A percentile compares a stretch with the other conserved stretches of the same genome.
These are phyloP conservation scores for Platycnemis pennipes DNA, from an alignment of 2,888 invertebrate genomes.

Conservation along the genomic window DNA sequence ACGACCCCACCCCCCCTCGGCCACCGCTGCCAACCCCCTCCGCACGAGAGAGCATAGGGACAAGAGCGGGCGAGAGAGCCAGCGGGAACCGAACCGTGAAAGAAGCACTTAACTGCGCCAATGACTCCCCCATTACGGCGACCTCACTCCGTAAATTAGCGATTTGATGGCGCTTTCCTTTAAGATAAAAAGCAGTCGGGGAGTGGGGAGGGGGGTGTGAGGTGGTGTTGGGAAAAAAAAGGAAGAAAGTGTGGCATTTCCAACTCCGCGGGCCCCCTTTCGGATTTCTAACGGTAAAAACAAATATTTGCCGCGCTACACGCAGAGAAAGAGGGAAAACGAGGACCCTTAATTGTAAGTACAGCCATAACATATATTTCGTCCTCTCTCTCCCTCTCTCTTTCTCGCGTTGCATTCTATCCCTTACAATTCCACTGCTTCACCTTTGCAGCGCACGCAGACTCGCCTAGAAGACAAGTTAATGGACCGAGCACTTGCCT, in stretches of 20 bases:
- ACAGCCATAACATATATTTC: neutral
- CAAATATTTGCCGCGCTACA: neutral
- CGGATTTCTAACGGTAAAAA: conserved; percentile 1
- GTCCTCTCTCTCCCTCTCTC: neutral
- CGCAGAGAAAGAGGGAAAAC: neutral
- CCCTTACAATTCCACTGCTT: too few species aligned
- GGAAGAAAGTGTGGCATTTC: neutral
- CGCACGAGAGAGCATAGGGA: neutral
- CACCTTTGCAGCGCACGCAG: too few species aligned
- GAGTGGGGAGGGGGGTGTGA: neutral
- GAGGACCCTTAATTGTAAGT: neutral
- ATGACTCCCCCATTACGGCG: neutral
- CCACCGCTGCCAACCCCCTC: neutral
- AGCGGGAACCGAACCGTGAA: neutral
- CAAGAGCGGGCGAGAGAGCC: neutral
- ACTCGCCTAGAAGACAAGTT: too few species aligned
- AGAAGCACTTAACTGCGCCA: conserved; percentile 36
- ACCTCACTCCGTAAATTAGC: neutral
- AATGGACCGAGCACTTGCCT: too few species aligned
- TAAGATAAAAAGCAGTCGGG: neutral
- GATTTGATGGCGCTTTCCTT: neutral
- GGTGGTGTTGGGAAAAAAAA: neutral
- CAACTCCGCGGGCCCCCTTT: neutral
- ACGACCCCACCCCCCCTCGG: neutral
- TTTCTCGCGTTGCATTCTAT: too few species aligned